phyloP scores from a whole-genome alignment of 2,797 vertebrate species.

The Gephyroberyx darwinii region DNA sequence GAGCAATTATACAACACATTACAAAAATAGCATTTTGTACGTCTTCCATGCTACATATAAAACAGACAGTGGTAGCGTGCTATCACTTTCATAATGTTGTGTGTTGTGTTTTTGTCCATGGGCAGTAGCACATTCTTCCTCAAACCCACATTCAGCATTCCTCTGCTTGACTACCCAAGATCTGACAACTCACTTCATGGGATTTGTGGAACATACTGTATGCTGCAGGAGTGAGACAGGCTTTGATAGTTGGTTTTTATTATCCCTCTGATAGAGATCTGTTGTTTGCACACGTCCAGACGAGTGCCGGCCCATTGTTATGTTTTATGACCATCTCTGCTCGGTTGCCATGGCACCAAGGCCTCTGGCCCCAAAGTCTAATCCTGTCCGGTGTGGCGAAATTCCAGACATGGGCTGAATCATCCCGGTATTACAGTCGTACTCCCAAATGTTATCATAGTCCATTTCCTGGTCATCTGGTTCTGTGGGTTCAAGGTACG shows the following conservation, averaged over 20 bases:
- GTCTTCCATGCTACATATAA: conserved; percentile 67
- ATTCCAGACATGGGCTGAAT: conserved; percentile 81
- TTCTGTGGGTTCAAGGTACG: conserved; percentile 81
- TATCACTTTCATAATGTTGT: conserved; percentile 25
- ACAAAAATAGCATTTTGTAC: conserved; percentile 42
- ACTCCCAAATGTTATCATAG: conserved; percentile 89
- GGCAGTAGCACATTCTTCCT: conserved; percentile 3
- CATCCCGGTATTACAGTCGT: conserved; percentile 77
- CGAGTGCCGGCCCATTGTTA: conserved; percentile 76
- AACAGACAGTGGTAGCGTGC: conserved; percentile 35
- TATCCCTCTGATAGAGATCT: conserved; percentile 80
- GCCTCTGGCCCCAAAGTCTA: conserved; percentile 78
- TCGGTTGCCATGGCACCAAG: conserved; percentile 79
- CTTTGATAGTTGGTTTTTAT: conserved; percentile 58
- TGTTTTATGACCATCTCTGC: conserved; percentile 85
- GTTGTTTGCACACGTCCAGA: conserved; percentile 82
- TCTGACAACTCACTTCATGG: conserved; percentile 44
- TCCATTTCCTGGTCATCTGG: conserved; percentile 87
- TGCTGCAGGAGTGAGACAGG: conserved; percentile 45
- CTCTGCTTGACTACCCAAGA: conserved; percentile 35
- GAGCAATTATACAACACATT: conserved; percentile 44
- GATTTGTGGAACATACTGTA: conserved; percentile 60
- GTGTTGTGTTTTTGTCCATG: conserved; percentile 15
- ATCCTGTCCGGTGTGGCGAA: conserved; percentile 81
- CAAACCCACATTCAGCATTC: conserved; percentile 14